Conservation (phyloP, 1,140 invertebrate genomes). For the Calephelis nemesis region DNA sequence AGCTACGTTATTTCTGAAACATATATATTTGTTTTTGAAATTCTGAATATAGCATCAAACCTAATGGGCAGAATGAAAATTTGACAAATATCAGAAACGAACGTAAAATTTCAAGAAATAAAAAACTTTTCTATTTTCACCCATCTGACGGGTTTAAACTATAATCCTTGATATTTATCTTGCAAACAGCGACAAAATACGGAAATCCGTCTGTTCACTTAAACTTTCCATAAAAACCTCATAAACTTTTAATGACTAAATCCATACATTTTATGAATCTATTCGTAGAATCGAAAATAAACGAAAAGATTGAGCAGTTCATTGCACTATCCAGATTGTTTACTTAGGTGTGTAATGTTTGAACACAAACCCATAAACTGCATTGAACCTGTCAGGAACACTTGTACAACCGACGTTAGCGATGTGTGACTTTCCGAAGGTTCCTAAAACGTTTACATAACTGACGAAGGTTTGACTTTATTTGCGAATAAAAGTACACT, state of each 20-base stretch:
- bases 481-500: constrained; percentile 3
- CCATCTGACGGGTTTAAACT: too few species aligned
- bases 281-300: constrained; percentile 47
- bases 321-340: constrained; percentile 47
- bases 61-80: too few species aligned
- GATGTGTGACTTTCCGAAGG: constrained; percentile 22
- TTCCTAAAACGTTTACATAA: constrained; percentile 20
- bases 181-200: constrained; percentile 6
- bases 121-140: too few species aligned
- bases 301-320: constrained; percentile 41
- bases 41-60: too few species aligned
- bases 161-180: not conserved
- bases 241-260: constrained; percentile 44
- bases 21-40: too few species aligned
- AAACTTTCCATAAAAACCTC: constrained; percentile 23
- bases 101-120: too few species aligned
- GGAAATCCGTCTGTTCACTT: constrained; percentile 12
- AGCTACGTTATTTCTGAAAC: too few species aligned
- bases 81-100: too few species aligned
- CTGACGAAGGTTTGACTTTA: constrained; percentile 19
- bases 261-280: constrained; percentile 47
- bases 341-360: constrained; percentile 56
- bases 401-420: constrained; percentile 14
- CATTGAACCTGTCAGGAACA: constrained; percentile 30
- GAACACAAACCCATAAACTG: constrained; percentile 49